These are phyloP conservation scores for Notolepis coatsorum DNA, from an alignment of 2,797 vertebrate species.

Conservation along the genomic window DNA sequence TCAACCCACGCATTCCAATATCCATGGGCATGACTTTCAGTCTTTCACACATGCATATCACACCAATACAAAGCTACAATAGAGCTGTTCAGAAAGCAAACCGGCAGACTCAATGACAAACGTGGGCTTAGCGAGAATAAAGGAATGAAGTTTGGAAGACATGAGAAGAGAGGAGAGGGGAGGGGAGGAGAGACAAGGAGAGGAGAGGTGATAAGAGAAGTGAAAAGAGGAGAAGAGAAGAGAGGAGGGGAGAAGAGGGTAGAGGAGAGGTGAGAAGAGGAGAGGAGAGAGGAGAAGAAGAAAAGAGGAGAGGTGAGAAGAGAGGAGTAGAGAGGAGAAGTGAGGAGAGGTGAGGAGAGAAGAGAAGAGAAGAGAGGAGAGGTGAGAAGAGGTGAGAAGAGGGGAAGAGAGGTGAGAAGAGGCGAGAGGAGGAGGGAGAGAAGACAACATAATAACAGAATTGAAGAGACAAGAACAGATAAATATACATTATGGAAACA, in stretches of 20 bases:
- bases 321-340: neutral
- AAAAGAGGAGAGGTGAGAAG: neutral
- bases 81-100: slow-evolving; percentile 26
- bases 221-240: neutral
- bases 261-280: neutral
- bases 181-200: neutral
- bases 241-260: neutral
- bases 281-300: neutral
- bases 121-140: neutral
- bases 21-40: slow-evolving; percentile 37
- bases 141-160: slow-evolving; percentile 4
- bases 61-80: slow-evolving; percentile 19
- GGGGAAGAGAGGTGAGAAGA: neutral
- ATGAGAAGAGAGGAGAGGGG: neutral
- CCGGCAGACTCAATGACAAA: slow-evolving; percentile 5
- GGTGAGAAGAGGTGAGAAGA: neutral
- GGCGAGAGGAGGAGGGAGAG: neutral
- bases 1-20: slow-evolving; percentile 54
- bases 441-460: neutral
- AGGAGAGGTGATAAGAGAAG: too few relatives aligned
- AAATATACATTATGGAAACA: slow-evolving; percentile 5
- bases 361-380: neutral
- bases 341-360: neutral
- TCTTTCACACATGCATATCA: slow-evolving; percentile 26
- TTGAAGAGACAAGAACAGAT: neutral